Conservation (phyloP, 2,113 vertebrate species). For the Bujurquina vittata region DNA sequence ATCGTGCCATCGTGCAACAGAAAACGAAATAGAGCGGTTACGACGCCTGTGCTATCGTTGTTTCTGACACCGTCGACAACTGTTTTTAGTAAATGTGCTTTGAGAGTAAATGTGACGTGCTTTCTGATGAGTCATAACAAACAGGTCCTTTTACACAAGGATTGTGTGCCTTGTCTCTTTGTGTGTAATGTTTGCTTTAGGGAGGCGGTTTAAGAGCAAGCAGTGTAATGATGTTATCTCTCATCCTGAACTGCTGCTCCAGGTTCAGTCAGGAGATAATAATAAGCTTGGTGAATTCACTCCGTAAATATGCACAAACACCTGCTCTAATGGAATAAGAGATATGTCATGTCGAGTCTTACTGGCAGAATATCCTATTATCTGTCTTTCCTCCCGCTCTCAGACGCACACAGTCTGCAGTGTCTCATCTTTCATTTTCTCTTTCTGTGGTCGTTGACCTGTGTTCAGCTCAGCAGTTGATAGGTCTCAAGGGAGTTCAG, state of each 20-base stretch:
- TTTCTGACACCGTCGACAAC: not conserved
- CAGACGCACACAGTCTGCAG: not conserved
- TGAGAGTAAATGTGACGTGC: not conserved
- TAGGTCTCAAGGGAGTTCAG: constrained; percentile 51
- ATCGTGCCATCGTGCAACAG: not conserved
- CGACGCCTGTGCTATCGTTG: not conserved
- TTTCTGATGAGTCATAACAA: constrained; percentile 29
- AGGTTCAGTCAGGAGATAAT: constrained; percentile 49
- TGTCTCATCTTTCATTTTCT: constrained; percentile 63
- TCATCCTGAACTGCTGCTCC: constrained; percentile 34
- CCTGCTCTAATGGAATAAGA: not conserved
- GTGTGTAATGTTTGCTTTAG: constrained; percentile 42
- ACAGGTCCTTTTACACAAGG: not conserved
- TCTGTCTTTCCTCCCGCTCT: not conserved
- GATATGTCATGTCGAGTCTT: constrained; percentile 8
- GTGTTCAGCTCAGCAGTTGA: constrained; percentile 55
- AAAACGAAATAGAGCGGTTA: not conserved
- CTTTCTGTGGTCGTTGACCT: constrained; percentile 60
- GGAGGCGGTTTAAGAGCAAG: constrained; percentile 40
- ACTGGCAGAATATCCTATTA: not conserved
- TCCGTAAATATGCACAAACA: constrained; percentile 20
- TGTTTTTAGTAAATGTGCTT: not conserved
- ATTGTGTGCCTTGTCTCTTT: not conserved
- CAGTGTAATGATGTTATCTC: constrained; percentile 57
- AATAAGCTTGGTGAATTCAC: not conserved